Base-by-base conservation (phyloP, 2,113 vertebrate species). In the human region DNA sequence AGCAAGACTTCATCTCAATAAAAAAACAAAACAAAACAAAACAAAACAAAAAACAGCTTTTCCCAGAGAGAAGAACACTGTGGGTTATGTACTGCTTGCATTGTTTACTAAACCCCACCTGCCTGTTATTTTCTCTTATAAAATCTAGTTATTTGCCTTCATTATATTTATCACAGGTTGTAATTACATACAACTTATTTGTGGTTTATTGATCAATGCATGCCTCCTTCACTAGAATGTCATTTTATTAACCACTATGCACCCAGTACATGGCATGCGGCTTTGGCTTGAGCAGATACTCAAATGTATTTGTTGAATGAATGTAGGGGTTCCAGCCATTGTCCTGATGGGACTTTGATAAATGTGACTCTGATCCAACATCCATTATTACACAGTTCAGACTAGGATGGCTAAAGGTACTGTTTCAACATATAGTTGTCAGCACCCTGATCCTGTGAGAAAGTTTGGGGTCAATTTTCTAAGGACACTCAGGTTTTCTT, bases 171-270 rank as follows among this genome's bases (percentile, higher is more conserved):
- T 95, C 30, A 78, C 72, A 90, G 52, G 93, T 89, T 89, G 12
- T 89, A 91, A 85, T 95, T 83, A 89, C 52, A 79, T 73, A 75
- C 18, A 61, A 25, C 92, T 92, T 97, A 82, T 85, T 97, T 95
- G 81, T 95, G 86, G 52, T 84, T 68, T 93, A 90, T 93, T 91
- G 82, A 75, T 93, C 40, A 93, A 35, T 57, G 32, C 8, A 27
- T 68, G 20, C 61, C 52, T 96, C 40, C 80, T 68, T 92, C 18
- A 78, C 7, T 43, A 93, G 45, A n/a, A 18, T 97, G 73, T 14
- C 64, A 23, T 93, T 84, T 92, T 89, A 59, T 90, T 96, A 90
- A 73, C 50, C 32, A 38, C 50, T 75, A 9, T 86, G 55, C 82
- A 89, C 22, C 52, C 23, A 92, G 57, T 27, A 38, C 50, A 85